Evolutionary conservation across 2,888 invertebrate genomes (phyloP), one percentile per base, ranked within the genome.

Genomic region (Eupelmus urozonus): DNA sequence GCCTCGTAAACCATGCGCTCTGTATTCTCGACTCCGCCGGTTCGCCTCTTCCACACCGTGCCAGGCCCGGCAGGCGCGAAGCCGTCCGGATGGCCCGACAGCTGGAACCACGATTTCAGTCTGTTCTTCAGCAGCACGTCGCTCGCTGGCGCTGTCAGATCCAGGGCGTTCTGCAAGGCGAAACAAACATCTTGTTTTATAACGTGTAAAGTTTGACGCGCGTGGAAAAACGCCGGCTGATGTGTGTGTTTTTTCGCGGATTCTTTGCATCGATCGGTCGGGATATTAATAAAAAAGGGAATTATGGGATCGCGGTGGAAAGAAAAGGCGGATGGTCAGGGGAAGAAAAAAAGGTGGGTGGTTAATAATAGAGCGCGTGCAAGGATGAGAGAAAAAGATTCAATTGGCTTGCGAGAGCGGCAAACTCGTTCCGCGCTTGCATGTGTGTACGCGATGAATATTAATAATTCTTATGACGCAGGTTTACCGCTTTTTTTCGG

Each of bases 41-140:
- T 93, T 63, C 96, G 94, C 82, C 96, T 94, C 90, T 98, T 98
- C 94, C 98, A 97, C 67, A 98, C 96, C 16, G 97, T 97, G 80
- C 97, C 96, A 11, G 96, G 96, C 0, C 97, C 96, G 0, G 97
- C 97, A 3, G 97, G 97, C 0, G 97, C 96, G 90, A 98, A 94
- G 82, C 96, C 96, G 81, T 97, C 97, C 75, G 95, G 95, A 90
- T 98, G 98, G 0, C 98, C 98, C 16, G 97, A 96, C 81, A 98
- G 91, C 90, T 98, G 98, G 90, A 98, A 95, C 97, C 97, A 98
- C 18, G 91, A 91, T 42, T 88, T 86, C 25, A 88, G 81, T 82
- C 93, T 92, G 81, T 94, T 94, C 87, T 95, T 95, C 83, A 97
- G 90, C 62, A 97, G 91, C 70, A 96, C 93, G 87, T 97, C 96